Percentiles rank a stretch among this genome's conserved stretches.
Evolutionary conservation across 2,113 vertebrate genomes (phyloP).

Genomic region (Thryonomys swinderianus): DNA sequence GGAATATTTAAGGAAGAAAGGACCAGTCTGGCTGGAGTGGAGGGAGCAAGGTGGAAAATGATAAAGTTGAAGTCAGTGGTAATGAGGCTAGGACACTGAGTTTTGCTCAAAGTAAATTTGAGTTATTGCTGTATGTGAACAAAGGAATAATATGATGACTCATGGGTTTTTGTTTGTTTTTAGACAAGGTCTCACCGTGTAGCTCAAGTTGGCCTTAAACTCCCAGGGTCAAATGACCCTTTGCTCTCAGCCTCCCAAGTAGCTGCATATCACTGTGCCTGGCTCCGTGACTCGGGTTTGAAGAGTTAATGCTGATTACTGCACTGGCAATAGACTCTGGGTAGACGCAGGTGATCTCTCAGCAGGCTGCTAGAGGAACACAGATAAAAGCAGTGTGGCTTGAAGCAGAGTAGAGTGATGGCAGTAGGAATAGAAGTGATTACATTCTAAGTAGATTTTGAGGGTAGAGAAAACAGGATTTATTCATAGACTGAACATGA

Average conservation of each 20-base stretch:
- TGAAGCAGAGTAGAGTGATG: not conserved
- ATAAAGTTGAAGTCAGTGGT: not conserved
- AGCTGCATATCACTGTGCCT: not conserved
- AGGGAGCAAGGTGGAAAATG: not conserved
- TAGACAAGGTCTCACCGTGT: not conserved
- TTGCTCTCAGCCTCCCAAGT: not conserved
- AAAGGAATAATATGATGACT: conserved; percentile 3
- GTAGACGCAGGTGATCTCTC: not conserved
- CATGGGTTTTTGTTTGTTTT: not conserved
- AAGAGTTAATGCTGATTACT: not conserved
- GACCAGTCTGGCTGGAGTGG: not conserved
- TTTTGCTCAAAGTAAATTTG: not conserved
- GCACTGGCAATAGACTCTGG: not conserved
- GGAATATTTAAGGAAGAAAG: conserved; percentile 1
- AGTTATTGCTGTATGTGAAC: not conserved
- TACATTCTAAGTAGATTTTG: conserved; percentile 15
- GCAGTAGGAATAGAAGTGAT: not conserved
- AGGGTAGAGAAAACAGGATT: not conserved
- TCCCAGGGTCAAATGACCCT: not conserved
- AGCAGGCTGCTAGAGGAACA: not conserved
- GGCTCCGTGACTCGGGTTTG: not conserved
- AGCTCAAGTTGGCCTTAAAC: not conserved
- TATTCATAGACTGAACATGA: not conserved
- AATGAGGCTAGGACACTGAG: not conserved
- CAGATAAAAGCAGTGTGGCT: not conserved